Percentiles rank a stretch among this genome's conserved stretches.
Conservation (phyloP, 2,888 invertebrate species). For the Micropterix aruncella region DNA sequence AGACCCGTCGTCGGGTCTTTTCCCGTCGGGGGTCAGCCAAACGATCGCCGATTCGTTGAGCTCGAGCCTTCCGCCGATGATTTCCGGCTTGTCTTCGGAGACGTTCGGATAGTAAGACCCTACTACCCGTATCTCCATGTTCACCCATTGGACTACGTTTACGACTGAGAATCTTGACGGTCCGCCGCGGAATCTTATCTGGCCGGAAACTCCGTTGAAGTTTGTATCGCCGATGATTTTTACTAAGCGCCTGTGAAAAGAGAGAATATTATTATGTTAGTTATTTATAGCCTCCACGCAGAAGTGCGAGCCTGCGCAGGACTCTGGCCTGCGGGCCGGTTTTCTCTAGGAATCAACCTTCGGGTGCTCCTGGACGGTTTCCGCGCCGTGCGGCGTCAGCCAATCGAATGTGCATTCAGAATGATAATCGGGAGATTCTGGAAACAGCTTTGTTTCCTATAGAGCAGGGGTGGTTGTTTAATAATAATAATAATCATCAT, state of each 20-base stretch:
- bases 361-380: too few species aligned
- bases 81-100: constrained; percentile 25
- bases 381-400: too few species aligned
- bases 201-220: constrained; percentile 61
- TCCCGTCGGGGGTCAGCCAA: constrained; percentile 50
- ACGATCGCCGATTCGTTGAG: constrained; percentile 33
- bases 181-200: constrained; percentile 52
- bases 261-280: too few species aligned
- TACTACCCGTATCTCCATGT: constrained; percentile 30
- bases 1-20: constrained; percentile 54
- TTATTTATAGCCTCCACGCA: too few species aligned
- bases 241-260: constrained; percentile 37
- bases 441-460: too few species aligned
- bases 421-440: too few species aligned
- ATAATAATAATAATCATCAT: too few species aligned
- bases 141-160: constrained; percentile 44
- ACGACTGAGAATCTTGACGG: constrained; percentile 50
- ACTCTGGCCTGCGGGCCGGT: too few species aligned
- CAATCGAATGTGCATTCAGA: too few species aligned
- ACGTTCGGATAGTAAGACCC: constrained; percentile 43
- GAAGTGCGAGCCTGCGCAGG: too few species aligned
- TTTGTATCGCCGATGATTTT: constrained; percentile 48
- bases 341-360: too few species aligned
- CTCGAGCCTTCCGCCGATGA: constrained; percentile 17
- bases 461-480: too few species aligned